Conservation (phyloP, 64 coral and sea anemone species). For the Pocillopora verrucosa region DNA sequence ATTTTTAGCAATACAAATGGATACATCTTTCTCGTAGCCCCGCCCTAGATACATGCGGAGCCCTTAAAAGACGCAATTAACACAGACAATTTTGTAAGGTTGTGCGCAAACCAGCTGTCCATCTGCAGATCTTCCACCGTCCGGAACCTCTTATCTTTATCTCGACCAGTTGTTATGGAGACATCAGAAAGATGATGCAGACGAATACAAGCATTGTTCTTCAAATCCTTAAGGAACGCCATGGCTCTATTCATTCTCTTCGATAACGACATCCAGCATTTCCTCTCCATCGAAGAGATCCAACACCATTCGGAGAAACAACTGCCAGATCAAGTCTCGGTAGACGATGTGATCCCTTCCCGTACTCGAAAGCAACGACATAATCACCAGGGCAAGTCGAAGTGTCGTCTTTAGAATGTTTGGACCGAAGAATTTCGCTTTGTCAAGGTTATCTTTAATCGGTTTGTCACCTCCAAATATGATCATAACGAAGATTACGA, state of each 20-base stretch:
- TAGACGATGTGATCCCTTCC: not conserved
- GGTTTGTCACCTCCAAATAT: not conserved
- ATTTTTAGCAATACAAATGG: conserved; percentile 78
- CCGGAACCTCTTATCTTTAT: not conserved
- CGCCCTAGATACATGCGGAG: conserved; percentile 35
- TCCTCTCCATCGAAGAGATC: conserved; percentile 65
- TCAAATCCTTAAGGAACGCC: conserved; percentile 27
- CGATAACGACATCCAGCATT: conserved; percentile 31
- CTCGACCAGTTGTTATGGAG: conserved; percentile 3
- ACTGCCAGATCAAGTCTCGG: not conserved
- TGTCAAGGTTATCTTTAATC: conserved; percentile 28
- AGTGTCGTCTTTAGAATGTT: conserved; percentile 24
- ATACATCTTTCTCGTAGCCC: conserved; percentile 10
- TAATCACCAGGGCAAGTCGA: conserved; percentile 11
- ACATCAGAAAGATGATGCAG: conserved; percentile 27
- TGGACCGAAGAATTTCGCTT: conserved; percentile 31
- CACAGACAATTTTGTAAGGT: conserved; percentile 20
- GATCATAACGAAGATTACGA: not conserved
- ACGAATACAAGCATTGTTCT: no score
- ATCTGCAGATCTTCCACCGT: not conserved
- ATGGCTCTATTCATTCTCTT: conserved; percentile 4
- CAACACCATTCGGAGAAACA: conserved; percentile 12
- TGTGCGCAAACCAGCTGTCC: not conserved
- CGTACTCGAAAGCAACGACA: conserved; percentile 30
- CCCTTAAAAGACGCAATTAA: conserved; percentile 47